Evolutionary conservation across 2,797 vertebrate species (phyloP), one percentile per base, ranked within the genome.

Genomic region (Rhabdophis nuchalis): DNA sequence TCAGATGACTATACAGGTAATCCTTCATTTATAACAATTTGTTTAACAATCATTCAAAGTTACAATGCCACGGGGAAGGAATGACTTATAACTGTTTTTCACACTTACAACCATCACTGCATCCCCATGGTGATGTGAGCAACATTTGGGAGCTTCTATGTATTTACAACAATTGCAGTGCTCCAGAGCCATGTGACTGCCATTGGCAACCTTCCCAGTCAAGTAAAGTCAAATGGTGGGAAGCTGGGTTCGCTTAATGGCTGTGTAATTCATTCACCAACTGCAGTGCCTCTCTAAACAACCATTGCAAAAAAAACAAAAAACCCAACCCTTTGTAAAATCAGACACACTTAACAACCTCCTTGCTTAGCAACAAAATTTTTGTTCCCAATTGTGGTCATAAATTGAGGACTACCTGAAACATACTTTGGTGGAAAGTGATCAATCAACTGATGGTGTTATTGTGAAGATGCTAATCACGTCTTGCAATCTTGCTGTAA

Each of bases 401-500:
- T 72, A 72, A 36, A 0, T 72, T 72, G 68, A 72, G 2, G n/a
- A 72, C 16, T 13, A n/a, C 27, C 60, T 61, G 10, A 61, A 29
- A 41, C 56, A 85, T 29, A 5, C 54, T 60, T 60, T 0, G 8
- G 36, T 77, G 72, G 46, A 58, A 53, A 58, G 52, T 61, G 41
- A 25, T 36, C 50, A 64, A 20, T 4, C 1, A 5, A 2, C 10
- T 14, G 32, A 53, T 27, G 9, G 25, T 56, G 32, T 27, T 1
- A 36, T 54, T 56, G 25, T 32, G 53, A 64, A 27, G 3, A 46
- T 20, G 54, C 89, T n/a, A 25, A 46, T 36, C 8, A 10, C 3
- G 7, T 68, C 60, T 87, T 87, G 60, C 1, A 2, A 60, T 94
- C 89, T 93, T 94, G 92, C 97, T 97, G 96, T 97, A 97, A 97